Base-by-base conservation (phyloP, 2,797 vertebrate genomes). In the Acrocephalus scirpaceus region DNA sequence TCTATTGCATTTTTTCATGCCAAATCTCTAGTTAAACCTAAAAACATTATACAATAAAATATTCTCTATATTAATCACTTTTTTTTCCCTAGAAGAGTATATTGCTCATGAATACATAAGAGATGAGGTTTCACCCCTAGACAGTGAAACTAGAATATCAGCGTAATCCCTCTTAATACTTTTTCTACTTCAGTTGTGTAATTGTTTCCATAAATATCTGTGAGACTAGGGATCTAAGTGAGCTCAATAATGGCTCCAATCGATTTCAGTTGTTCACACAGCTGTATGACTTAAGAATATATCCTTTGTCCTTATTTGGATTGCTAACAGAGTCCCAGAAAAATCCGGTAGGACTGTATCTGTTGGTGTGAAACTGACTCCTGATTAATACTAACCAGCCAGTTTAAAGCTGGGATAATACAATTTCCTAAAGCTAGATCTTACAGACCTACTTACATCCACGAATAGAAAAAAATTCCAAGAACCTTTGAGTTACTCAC, bases 161-260 rank as follows among this genome's bases (percentile, higher is more conserved):
- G 40, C 51, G 78, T 88, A 96, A 96, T 96, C 87, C 70, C 86
- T 86, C 54, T 77, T 93, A 83, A 88, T 91, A 27, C 86, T 91
- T 86, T 92, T 92, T 62, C 69, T 94, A 23, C 72, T 93, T 86
- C 30, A 76, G 73, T 72, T 93, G 62, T 86, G 65, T 90, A 94
- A 94, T 90, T n/a, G 0, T 80, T 96, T 96, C 91, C 75, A 86
- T 93, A 94, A 92, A 78, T 94, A 94, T 54, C 78, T 78, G n/a
- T 92, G 71, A 62, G 87, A 89, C 74, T 74, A 74, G 80, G 77
- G 75, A 85, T 92, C 81, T 79, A 86, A 83, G 72, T 5, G 47
- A 88, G 87, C 73, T 93, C 72, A 91, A 70, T 64, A 91, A 87
- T 14, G 56, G 40, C 60, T 56, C 61, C 29, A 72, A 51, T 95